Conservation (phyloP, 2,888 invertebrate species). For the Xanthorhoe designata region DNA sequence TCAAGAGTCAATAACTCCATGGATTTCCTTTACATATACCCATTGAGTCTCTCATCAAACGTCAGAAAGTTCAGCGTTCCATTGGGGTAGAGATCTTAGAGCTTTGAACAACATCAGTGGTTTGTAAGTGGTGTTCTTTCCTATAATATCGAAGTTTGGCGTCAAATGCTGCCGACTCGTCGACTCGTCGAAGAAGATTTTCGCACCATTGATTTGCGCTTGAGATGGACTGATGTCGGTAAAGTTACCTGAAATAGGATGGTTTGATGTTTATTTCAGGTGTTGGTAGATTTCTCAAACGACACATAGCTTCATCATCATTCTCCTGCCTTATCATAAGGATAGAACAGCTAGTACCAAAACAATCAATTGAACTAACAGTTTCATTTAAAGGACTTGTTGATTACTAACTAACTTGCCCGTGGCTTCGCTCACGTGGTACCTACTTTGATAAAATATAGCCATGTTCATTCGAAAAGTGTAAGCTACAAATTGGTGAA, state of each 20-base stretch:
- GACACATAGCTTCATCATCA: too few species aligned
- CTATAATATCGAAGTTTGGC: constrained; percentile 51
- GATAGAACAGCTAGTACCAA: too few species aligned
- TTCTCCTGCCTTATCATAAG: too few species aligned
- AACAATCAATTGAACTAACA: too few species aligned
- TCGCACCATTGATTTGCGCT: constrained; percentile 56
- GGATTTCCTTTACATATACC: not conserved
- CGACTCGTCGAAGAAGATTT: constrained; percentile 56
- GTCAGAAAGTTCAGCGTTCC: constrained; percentile 49
- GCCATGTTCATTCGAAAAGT: too few species aligned
- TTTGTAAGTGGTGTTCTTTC: constrained; percentile 49
- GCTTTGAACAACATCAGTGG: constrained; percentile 50
- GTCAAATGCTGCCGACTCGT: constrained; percentile 57
- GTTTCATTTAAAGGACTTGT: too few species aligned
- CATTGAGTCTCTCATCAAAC: constrained; percentile 11
- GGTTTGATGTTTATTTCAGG: too few species aligned
- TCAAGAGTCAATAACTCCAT: not conserved
- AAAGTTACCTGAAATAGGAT: constrained; percentile 63
- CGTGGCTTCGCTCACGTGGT: too few species aligned
- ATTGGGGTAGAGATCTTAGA: constrained; percentile 51
- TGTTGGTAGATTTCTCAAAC: too few species aligned
- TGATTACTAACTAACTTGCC: too few species aligned
- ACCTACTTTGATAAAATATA: too few species aligned
- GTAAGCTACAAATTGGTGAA: too few species aligned
- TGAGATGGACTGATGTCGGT: constrained; percentile 49